These are phyloP conservation scores for Lampris incognitus DNA, from an alignment of 2,113 vertebrate species.

Conservation along the genomic window DNA sequence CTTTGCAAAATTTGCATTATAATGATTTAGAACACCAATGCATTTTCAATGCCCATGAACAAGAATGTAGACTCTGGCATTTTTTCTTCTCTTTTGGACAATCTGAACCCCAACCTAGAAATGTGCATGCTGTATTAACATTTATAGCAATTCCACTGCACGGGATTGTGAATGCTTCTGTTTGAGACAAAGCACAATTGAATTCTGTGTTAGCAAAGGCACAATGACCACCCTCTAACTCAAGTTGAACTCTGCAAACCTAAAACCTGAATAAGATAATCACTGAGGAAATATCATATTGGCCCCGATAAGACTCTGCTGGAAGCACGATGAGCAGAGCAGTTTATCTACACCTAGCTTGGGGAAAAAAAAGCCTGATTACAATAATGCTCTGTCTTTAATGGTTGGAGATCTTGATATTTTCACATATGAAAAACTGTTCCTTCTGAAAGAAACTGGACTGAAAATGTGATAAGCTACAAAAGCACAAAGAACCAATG, in stretches of 20 bases:
- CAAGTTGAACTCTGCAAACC: not conserved
- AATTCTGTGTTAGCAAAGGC: slow-evolving; percentile 48
- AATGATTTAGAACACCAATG: slow-evolving; percentile 77
- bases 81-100: slow-evolving; percentile 12
- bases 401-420: too few species aligned
- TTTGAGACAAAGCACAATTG: slow-evolving; percentile 49
- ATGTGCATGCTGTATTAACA: slow-evolving; percentile 30
- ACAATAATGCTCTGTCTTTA: too few species aligned
- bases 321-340: too few species aligned
- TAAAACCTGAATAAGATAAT: slow-evolving; percentile 28
- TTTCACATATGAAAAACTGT: too few species aligned
- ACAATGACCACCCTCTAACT: slow-evolving; percentile 39
- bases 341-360: not conserved
- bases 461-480: too few species aligned
- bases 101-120: slow-evolving; percentile 59
- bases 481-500: too few species aligned
- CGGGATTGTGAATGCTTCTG: slow-evolving; percentile 41
- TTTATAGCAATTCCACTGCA: slow-evolving; percentile 46
- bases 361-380: too few species aligned
- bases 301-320: not conserved
- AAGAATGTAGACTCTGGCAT: slow-evolving; percentile 55
- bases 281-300: slow-evolving; percentile 12
- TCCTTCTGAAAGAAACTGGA: too few species aligned
- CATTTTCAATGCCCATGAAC: slow-evolving; percentile 79
- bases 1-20: slow-evolving; percentile 79